Evolutionary conservation across 2,113 vertebrate genomes (phyloP).

Genomic region (Progne subis): DNA sequence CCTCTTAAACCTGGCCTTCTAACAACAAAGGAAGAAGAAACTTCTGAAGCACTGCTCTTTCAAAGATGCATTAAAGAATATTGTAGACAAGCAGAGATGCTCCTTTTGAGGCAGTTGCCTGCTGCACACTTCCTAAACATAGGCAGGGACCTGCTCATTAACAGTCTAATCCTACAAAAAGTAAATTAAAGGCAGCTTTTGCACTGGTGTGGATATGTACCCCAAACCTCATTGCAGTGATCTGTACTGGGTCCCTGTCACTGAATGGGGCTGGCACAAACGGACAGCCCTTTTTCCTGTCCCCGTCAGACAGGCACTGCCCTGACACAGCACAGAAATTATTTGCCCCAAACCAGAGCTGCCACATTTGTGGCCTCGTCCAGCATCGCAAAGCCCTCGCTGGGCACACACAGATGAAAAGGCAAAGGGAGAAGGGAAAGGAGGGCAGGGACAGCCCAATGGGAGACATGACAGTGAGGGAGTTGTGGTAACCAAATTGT

Average conservation of each 20-base stretch:
- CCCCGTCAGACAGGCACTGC: background rate
- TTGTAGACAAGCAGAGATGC: conserved; percentile 26
- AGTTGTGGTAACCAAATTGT: background rate
- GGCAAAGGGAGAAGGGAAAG: conserved; percentile 28
- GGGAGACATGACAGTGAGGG: background rate
- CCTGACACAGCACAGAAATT: background rate
- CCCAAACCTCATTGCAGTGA: background rate
- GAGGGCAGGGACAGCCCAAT: background rate
- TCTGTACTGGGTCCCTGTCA: background rate
- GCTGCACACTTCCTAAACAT: background rate
- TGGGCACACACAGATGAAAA: background rate
- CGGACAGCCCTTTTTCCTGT: background rate
- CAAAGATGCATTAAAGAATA: background rate
- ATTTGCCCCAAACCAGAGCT: background rate
- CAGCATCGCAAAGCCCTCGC: fast-evolving
- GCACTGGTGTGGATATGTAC: fast-evolving
- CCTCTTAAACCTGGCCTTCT: background rate
- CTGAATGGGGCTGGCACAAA: background rate
- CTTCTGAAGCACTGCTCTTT: background rate
- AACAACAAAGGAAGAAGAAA: background rate
- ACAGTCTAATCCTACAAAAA: background rate
- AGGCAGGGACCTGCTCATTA: background rate
- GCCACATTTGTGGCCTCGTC: fast-evolving
- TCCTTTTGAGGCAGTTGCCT: conserved; percentile 17
- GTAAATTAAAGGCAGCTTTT: background rate